Evolutionary conservation across 2,888 invertebrate genomes (phyloP).

Genomic region (Cerastis leucographa): DNA sequence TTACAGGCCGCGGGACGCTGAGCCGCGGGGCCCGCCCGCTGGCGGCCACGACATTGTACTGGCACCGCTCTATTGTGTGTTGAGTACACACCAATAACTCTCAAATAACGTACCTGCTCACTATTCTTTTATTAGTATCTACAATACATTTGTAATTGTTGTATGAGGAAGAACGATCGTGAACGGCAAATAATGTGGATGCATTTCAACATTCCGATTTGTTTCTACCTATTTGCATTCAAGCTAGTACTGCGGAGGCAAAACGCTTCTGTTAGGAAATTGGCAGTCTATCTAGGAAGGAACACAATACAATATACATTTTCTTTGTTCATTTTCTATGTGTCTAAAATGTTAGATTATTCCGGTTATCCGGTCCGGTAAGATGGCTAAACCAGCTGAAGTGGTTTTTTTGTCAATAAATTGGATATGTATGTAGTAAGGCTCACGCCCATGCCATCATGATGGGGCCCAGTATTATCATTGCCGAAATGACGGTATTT

Average conservation of each 20-base stretch:
- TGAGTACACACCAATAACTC: slow-evolving; percentile 63
- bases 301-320: not conserved
- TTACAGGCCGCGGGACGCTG: slow-evolving; percentile 61
- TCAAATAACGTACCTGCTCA: slow-evolving; percentile 46
- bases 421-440: not conserved
- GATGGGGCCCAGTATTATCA: not conserved
- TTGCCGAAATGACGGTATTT: too few relatives aligned
- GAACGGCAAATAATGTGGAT: slow-evolving; percentile 11
- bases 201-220: slow-evolving; percentile 3
- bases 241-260: not conserved
- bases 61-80: slow-evolving; percentile 67
- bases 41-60: slow-evolving; percentile 70
- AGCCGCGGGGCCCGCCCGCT: slow-evolving; percentile 34
- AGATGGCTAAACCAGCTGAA: not conserved
- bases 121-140: slow-evolving; percentile 28
- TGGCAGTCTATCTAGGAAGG: not conserved
- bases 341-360: not conserved
- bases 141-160: slow-evolving; percentile 17
- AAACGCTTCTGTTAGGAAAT: slow-evolving; percentile 18
- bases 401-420: not conserved
- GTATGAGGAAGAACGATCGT: not conserved
- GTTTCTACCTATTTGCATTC: slow-evolving; percentile 7
- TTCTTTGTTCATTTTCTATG: not conserved
- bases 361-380: not conserved
- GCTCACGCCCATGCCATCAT: not conserved